These are phyloP conservation scores for Girardinichthys multiradiatus DNA, from an alignment of 2,113 vertebrate genomes.

Conservation along the genomic window DNA sequence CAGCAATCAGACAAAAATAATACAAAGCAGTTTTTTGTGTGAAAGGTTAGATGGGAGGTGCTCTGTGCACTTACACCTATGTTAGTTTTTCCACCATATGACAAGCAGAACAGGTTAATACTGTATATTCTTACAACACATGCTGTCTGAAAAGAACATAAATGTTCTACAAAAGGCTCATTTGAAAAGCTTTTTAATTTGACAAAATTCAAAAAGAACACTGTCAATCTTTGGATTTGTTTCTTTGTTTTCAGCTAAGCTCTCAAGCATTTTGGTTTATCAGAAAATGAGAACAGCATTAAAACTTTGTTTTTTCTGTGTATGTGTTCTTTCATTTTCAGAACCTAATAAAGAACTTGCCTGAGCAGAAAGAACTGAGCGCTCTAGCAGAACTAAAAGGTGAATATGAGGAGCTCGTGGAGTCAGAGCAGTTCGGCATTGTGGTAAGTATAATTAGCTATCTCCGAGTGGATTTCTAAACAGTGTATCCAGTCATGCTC, in stretches of 20 bases:
- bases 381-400: slow-evolving; percentile 90
- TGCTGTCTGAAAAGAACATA: neutral
- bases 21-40: too few relatives aligned
- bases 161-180: neutral
- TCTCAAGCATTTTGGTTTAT: slow-evolving; percentile 23
- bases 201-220: slow-evolving; percentile 5
- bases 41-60: too few relatives aligned
- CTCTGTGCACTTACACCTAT: neutral
- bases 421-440: slow-evolving; percentile 96
- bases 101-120: neutral
- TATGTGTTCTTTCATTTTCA: slow-evolving; percentile 72
- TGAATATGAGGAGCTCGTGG: slow-evolving; percentile 94
- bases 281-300: slow-evolving; percentile 57
- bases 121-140: neutral
- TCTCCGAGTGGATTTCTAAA: slow-evolving; percentile 11
- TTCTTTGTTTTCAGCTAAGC: slow-evolving; percentile 17
- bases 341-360: slow-evolving; percentile 97
- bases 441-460: slow-evolving; percentile 87
- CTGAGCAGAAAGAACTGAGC: slow-evolving; percentile 92
- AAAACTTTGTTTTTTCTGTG: slow-evolving; percentile 35
- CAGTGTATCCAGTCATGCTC: slow-evolving; percentile 20
- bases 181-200: neutral
- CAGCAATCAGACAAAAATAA: too few relatives aligned
- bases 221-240: neutral
- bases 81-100: neutral